Conservation (phyloP, 2,113 vertebrate species). For the Euleptes europaea region DNA sequence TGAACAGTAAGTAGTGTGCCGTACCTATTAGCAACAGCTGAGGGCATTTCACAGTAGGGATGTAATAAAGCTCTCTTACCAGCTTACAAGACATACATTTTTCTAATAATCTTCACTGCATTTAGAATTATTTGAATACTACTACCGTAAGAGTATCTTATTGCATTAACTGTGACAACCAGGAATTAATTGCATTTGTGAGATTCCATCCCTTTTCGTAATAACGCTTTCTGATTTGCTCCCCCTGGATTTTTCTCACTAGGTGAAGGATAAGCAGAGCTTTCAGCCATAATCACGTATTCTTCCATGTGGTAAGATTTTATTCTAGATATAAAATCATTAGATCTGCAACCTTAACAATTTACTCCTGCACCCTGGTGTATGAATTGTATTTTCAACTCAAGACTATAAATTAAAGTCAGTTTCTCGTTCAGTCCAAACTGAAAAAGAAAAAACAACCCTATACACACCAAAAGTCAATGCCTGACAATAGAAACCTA, state of each 20-base stretch:
- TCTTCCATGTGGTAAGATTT: slow-evolving; percentile 6
- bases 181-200: background rate
- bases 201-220: background rate
- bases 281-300: slow-evolving; percentile 7
- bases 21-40: slow-evolving; percentile 4
- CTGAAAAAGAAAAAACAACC: background rate
- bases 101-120: slow-evolving; percentile 1
- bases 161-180: background rate
- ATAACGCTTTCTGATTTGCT: background rate
- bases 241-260: background rate
- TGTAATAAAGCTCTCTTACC: slow-evolving; percentile 7
- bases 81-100: background rate
- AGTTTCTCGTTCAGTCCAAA: slow-evolving; percentile 1
- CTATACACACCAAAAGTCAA: background rate
- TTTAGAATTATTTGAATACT: background rate
- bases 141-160: background rate
- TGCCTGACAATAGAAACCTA: slow-evolving; percentile 15
- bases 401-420: slow-evolving; percentile 4
- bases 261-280: background rate
- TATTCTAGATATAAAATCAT: slow-evolving; percentile 20
- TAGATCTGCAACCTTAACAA: background rate
- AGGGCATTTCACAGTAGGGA: background rate
- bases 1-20: background rate
- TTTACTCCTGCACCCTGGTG: background rate
- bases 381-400: slow-evolving; percentile 23